Base-by-base conservation (phyloP, 1,140 invertebrate genomes). In the Drosophila simulans region DNA sequence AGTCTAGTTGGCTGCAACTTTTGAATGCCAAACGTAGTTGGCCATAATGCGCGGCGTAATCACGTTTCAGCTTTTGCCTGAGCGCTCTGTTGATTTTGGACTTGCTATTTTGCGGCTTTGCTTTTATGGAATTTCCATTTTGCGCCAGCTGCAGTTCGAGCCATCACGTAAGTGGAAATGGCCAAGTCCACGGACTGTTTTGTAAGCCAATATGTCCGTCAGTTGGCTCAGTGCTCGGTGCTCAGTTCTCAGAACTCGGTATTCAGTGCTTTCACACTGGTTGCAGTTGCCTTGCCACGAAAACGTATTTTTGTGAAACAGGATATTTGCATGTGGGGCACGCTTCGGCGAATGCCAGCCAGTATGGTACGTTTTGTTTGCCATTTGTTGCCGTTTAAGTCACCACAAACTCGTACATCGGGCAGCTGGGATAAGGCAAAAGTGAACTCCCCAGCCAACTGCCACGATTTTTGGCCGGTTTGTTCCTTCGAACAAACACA, bases 321-420 rank as follows among this genome's bases (percentile, higher is more conserved):
- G 8, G 37, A 37, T 63, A 85, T 85, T 86, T 88, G 83, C 82
- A 86, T 88, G 75, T 82, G 82, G 17, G 65, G 78, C 79, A 86
- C 83, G 82, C 78, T 65, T 39, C 64, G 60, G 22, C 74, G 74
- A 65, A 49, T 60, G 77, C 51, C 78, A 40, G 25, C n/a, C 25
- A 52, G 77, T 74, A 55, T 82, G 83, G 83, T 64, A 64, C 82
- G 83, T 81, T 86, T 86, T 86, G 83, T 86, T 85, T 78, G 83
- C 74, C 60, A 82, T 82, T 86, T 86, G 82, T 88, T 86, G 78
- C 54, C 82, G 60, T 74, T 85, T 65, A 70, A 56, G 56, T 56
- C 73, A 62, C 82, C 42, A 22, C 66, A 70, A 2, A 22, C 20
- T 22, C 20, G 20, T 31, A 31, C 42, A 34, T 59, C 27, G 31